A percentile compares a stretch with the other conserved stretches of the same genome.
Conservation (phyloP, 2,797 vertebrate genomes). For the Triplophysa yarkandensis region DNA sequence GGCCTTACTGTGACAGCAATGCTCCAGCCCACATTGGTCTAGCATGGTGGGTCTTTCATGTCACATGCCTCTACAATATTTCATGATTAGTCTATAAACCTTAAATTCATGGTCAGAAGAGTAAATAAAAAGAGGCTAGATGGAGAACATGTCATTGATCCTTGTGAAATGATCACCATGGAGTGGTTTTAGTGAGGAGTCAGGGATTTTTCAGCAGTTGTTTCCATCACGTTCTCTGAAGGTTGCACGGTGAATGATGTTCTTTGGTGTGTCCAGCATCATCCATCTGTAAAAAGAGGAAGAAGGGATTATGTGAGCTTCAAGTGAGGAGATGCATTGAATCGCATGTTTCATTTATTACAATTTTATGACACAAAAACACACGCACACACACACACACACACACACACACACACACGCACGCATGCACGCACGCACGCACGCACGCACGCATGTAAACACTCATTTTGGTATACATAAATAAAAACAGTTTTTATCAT, state of each 20-base stretch:
- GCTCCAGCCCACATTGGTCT: constrained; percentile 34
- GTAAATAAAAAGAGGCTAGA: neutral
- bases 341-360: neutral
- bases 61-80: constrained; percentile 36
- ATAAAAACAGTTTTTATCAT: too few relatives aligned
- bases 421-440: too few relatives aligned
- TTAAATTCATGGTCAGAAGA: neutral
- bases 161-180: constrained; percentile 19
- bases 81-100: constrained; percentile 37
- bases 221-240: constrained; percentile 40
- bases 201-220: constrained; percentile 28
- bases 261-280: constrained; percentile 41
- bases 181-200: constrained; percentile 5
- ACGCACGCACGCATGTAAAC: too few relatives aligned
- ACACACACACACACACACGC: too few relatives aligned
- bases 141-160: constrained; percentile 36
- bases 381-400: too few relatives aligned
- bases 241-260: constrained; percentile 38
- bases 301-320: constrained; percentile 34
- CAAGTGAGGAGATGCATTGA: neutral
- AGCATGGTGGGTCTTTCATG: constrained; percentile 42
- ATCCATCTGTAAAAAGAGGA: constrained; percentile 49
- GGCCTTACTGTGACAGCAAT: constrained; percentile 5
- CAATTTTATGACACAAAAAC: too few relatives aligned
- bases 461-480: too few relatives aligned